Evolutionary conservation across 2,113 vertebrate species (phyloP).

Genomic region (Sinosuthora webbiana): DNA sequence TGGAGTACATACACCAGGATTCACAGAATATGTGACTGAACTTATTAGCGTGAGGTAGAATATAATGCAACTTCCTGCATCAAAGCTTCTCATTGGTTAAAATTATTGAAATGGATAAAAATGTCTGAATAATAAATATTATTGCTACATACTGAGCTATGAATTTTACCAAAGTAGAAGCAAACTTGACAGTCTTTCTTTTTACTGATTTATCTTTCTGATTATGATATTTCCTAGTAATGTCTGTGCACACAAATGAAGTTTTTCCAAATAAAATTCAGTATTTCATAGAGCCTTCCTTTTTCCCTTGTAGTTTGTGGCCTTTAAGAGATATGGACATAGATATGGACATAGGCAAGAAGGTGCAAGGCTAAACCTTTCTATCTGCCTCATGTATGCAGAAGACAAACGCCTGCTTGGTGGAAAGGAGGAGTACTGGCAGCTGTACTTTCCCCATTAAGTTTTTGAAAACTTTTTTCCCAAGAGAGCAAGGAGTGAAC

Average conservation of each 20-base stretch:
- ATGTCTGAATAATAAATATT: not conserved
- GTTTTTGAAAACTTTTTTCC: not conserved
- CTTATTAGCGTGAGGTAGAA: not conserved
- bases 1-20: not conserved
- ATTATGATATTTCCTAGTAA: not conserved
- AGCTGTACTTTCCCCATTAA: rapidly evolving
- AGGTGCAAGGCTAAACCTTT: not conserved
- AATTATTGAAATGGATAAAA: not conserved
- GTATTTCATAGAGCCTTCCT: not conserved
- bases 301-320: not conserved
- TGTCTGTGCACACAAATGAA: not conserved
- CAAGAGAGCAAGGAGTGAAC: rapidly evolving
- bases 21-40: not conserved
- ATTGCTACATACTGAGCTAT: not conserved
- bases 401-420: not conserved
- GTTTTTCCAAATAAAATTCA: not conserved
- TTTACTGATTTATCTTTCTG: not conserved
- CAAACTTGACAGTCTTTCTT: not conserved
- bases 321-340: not conserved
- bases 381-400: not conserved
- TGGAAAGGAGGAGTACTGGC: rapidly evolving
- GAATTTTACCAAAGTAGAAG: not conserved
- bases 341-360: not conserved
- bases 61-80: not conserved
- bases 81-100: not conserved